Percentiles rank a stretch among this genome's conserved stretches.
Conservation (phyloP, 2,888 invertebrate genomes). For the Platycheirus rosarum region DNA sequence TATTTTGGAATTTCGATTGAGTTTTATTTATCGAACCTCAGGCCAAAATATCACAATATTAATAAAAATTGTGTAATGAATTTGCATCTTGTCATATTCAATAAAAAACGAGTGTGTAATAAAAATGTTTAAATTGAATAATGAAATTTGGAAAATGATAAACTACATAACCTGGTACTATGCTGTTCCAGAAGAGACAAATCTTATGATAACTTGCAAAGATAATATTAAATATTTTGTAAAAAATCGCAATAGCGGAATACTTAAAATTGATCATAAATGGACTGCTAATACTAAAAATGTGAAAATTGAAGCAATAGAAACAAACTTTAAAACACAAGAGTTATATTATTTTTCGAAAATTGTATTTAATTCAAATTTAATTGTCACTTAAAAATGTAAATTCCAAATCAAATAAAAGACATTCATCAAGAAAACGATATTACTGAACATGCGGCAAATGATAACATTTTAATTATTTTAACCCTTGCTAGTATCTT, state of each 20-base stretch:
- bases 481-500: background rate
- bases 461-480: background rate
- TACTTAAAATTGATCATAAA: background rate
- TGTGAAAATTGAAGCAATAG: slow-evolving; percentile 10
- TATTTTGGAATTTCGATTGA: too few species aligned
- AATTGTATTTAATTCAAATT: background rate
- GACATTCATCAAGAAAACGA: background rate
- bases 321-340: background rate
- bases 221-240: slow-evolving; percentile 16
- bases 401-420: background rate
- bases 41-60: too few species aligned
- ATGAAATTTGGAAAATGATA: slow-evolving; percentile 11
- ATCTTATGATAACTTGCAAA: slow-evolving; percentile 6
- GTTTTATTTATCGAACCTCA: too few species aligned
- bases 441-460: background rate
- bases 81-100: too few species aligned
- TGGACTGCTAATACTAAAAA: slow-evolving; percentile 16
- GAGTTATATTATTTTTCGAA: slow-evolving; percentile 15
- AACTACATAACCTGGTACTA: slow-evolving; percentile 15
- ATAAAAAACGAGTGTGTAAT: background rate
- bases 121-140: slow-evolving; percentile 10
- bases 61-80: too few species aligned
- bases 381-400: background rate
- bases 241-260: slow-evolving; percentile 1
- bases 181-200: slow-evolving; percentile 12